Conservation (phyloP, 2,888 invertebrate genomes). For the Acleris laterana region DNA sequence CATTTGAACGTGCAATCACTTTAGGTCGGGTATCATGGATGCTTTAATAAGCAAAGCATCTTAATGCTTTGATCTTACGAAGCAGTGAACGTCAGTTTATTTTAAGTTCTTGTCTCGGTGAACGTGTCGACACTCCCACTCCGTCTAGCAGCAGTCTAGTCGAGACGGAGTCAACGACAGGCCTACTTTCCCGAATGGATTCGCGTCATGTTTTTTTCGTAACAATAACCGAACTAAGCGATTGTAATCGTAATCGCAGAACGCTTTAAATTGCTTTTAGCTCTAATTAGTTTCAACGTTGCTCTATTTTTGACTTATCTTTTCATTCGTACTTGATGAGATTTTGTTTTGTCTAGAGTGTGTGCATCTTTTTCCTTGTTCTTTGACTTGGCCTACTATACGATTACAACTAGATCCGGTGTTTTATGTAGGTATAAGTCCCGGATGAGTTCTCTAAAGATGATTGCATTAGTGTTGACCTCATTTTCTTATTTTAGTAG, state of each 20-base stretch:
- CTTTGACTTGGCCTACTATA: neutral
- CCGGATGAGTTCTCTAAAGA: neutral
- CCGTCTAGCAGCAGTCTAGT: conserved; percentile 77
- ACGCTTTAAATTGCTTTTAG: conserved; percentile 45
- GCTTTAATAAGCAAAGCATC: neutral
- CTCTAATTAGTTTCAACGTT: conserved; percentile 7
- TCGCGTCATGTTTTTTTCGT: conserved; percentile 66
- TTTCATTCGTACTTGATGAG: conserved; percentile 13
- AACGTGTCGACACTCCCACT: conserved; percentile 38
- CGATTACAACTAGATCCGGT: neutral
- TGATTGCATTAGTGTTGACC: neutral
- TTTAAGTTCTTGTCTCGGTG: conserved; percentile 30
- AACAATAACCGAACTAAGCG: conserved; percentile 66
- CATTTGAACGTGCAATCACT: neutral
- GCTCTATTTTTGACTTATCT: conserved; percentile 8
- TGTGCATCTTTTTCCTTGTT: conserved; percentile 7
- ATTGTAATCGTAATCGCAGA: conserved; percentile 65
- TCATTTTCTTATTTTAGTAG: neutral
- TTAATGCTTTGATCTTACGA: conserved; percentile 5
- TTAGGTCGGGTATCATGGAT: neutral
- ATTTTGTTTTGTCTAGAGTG: conserved; percentile 2
- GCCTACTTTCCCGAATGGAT: conserved; percentile 73
- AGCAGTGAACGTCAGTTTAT: conserved; percentile 44
- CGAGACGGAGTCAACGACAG: conserved; percentile 68
- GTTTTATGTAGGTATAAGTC: neutral